Base-by-base conservation (phyloP, 2,797 vertebrate species). In the Sebastes iracundus region DNA sequence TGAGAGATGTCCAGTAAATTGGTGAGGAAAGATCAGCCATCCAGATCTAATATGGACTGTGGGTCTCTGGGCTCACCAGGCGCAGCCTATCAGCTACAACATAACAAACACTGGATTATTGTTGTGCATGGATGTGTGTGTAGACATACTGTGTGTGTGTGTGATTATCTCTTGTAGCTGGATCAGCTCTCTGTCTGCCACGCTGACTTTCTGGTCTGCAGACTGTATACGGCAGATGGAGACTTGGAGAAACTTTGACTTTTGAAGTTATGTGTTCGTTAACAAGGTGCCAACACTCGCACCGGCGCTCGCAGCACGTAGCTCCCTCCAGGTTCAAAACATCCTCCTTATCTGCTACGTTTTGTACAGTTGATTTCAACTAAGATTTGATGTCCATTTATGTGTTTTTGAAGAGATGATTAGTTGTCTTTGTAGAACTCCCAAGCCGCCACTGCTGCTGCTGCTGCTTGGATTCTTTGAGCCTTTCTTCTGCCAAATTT, bases 51-150 rank as follows among this genome's bases (percentile, higher is more conserved):
- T 88, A 70, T 18, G 65, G 71, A 52, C 82, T 77, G 32, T 59
- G 58, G 75, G 79, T 74, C 76, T 77, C 58, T n/a, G 53, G 67
- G 52, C 72, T 84, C 82, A 87, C 61, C 77, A 66, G 74, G 63
- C 77, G 3, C 74, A 62, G 74, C 70, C 71, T 61, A 80, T 86
- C 88, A 87, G 69, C 74, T 78, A 42, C 49, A 74, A 70, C 71
- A 82, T 55, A 75, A 80, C 71, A 87, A 85, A 89, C 78, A 77
- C 80, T 66, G 79, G 80, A 78, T 88, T 85, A 85, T 28, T 71
- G 60, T 59, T 33, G 68, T 55, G 64, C 64, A 35, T 72, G 28
- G 5, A 7, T 59, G 56, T 59, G 56, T 53, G 46, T 74, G 76
- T 71, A 46, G 42, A 46, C 20, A 55, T 25, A 46, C 16, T 18